Evolutionary conservation across 2,888 invertebrate species (phyloP).

Genomic region (Drosophila buzzatii): DNA sequence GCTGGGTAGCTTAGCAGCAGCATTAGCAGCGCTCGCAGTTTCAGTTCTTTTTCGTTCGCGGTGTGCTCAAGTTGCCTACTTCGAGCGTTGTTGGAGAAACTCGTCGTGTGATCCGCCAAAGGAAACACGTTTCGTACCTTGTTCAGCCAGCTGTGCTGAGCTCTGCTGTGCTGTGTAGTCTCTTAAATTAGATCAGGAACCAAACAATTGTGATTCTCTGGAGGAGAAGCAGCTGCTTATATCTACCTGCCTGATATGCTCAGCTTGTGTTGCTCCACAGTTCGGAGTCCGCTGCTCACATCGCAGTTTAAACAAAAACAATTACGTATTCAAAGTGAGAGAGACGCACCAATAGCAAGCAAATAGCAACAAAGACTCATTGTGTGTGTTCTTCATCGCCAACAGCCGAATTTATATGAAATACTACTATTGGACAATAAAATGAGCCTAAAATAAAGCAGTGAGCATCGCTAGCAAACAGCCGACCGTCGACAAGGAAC

Average conservation of each 20-base stretch:
- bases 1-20: slow-evolving; percentile 47
- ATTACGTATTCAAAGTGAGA: slow-evolving; percentile 48
- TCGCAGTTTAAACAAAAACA: slow-evolving; percentile 37
- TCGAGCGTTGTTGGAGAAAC: slow-evolving; percentile 7
- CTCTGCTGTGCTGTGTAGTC: slow-evolving; percentile 14
- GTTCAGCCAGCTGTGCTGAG: slow-evolving; percentile 32
- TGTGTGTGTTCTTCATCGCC: slow-evolving; percentile 1
- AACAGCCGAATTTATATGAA: slow-evolving; percentile 33
- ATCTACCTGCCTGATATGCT: slow-evolving; percentile 15
- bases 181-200: slow-evolving; percentile 45
- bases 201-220: slow-evolving; percentile 24
- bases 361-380: slow-evolving; percentile 12
- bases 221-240: slow-evolving; percentile 17
- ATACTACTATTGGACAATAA: slow-evolving; percentile 28
- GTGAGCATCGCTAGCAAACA: slow-evolving; percentile 15
- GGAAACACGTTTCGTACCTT: slow-evolving; percentile 58
- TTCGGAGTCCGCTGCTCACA: slow-evolving; percentile 18
- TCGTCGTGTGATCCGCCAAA: slow-evolving; percentile 41
- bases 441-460: slow-evolving; percentile 51
- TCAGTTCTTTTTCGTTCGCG: slow-evolving; percentile 71
- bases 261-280: not conserved
- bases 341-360: slow-evolving; percentile 3
- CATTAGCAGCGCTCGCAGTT: slow-evolving; percentile 50
- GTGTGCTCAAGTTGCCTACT: slow-evolving; percentile 44
- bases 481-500: not conserved